Evolutionary conservation across 1,140 invertebrate genomes (phyloP).

Genomic region (Brachionus koreanus): DNA sequence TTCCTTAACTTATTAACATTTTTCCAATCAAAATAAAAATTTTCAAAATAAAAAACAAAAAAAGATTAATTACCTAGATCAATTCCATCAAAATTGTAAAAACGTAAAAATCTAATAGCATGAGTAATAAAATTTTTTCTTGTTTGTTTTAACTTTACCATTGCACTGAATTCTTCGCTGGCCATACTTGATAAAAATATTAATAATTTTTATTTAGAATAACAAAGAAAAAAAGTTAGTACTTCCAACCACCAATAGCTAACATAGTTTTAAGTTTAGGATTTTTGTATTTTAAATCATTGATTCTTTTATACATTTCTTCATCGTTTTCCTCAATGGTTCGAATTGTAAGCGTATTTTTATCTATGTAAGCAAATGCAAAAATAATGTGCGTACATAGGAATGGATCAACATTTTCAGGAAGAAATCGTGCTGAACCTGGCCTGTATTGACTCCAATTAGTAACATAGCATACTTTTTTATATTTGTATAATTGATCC

Average conservation of each 20-base stretch:
- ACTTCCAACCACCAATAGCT: slow-evolving; percentile 93
- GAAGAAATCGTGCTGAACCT: slow-evolving; percentile 75
- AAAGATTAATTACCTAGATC: slow-evolving; percentile 61
- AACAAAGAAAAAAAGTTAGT: slow-evolving; percentile 66
- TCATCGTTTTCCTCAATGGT: slow-evolving; percentile 75
- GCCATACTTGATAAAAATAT: slow-evolving; percentile 66
- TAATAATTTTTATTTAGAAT: background rate
- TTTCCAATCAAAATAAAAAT: too few species aligned
- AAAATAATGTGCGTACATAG: slow-evolving; percentile 89
- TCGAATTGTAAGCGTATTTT: slow-evolving; percentile 73
- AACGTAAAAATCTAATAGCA: slow-evolving; percentile 64
- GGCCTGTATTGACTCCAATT: slow-evolving; percentile 87
- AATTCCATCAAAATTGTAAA: slow-evolving; percentile 75
- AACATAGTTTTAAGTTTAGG: slow-evolving; percentile 83
- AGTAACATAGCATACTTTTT: slow-evolving; percentile 77
- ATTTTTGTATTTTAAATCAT: slow-evolving; percentile 85
- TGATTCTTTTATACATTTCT: slow-evolving; percentile 66
- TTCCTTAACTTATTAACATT: too few species aligned
- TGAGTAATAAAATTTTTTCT: slow-evolving; percentile 49
- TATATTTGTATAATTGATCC: slow-evolving; percentile 27
- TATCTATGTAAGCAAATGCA: slow-evolving; percentile 72
- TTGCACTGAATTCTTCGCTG: slow-evolving; percentile 59
- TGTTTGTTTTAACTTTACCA: slow-evolving; percentile 48
- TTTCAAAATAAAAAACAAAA: background rate
- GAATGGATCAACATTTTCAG: slow-evolving; percentile 75